Evolutionary conservation across 1,140 invertebrate genomes (phyloP).

Genomic region (Drosophila micromelanica): DNA sequence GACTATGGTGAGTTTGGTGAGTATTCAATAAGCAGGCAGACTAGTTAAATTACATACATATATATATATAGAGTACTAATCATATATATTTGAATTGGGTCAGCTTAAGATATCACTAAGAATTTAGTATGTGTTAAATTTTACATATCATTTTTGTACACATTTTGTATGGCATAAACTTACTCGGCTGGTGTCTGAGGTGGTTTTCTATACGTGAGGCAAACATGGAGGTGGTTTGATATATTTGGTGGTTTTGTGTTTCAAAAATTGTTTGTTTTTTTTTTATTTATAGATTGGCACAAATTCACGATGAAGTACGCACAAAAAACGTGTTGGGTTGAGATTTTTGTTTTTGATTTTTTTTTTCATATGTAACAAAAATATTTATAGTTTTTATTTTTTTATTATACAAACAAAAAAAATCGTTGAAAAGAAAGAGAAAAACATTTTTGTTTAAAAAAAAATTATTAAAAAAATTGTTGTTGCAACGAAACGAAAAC

Average conservation of each 20-base stretch:
- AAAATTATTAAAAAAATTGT: slow-evolving; percentile 69
- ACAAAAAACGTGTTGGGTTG: slow-evolving; percentile 57
- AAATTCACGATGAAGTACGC: slow-evolving; percentile 51
- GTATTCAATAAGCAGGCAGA: slow-evolving; percentile 15
- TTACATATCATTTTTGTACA: slow-evolving; percentile 62
- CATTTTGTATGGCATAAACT: slow-evolving; percentile 70
- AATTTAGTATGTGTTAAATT: slow-evolving; percentile 71
- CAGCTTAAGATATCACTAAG: slow-evolving; percentile 64
- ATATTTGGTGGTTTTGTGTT: slow-evolving; percentile 74
- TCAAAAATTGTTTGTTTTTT: slow-evolving; percentile 67
- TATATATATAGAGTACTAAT: slow-evolving; percentile 3
- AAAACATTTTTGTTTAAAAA: slow-evolving; percentile 77
- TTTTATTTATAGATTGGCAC: slow-evolving; percentile 48
- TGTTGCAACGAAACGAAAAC: slow-evolving; percentile 68
- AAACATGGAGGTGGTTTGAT: slow-evolving; percentile 82
- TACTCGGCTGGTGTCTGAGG: slow-evolving; percentile 84
- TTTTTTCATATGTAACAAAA: slow-evolving; percentile 47
- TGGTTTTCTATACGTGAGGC: slow-evolving; percentile 84
- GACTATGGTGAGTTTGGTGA: slow-evolving; percentile 29
- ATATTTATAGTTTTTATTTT: slow-evolving; percentile 54
- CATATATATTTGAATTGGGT: slow-evolving; percentile 29
- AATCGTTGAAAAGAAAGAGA: slow-evolving; percentile 76
- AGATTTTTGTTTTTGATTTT: slow-evolving; percentile 45
- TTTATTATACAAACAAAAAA: slow-evolving; percentile 72
- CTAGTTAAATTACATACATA: not conserved